Base-by-base conservation (phyloP, 1,140 invertebrate genomes). In the Lysiphlebus fabarum region DNA sequence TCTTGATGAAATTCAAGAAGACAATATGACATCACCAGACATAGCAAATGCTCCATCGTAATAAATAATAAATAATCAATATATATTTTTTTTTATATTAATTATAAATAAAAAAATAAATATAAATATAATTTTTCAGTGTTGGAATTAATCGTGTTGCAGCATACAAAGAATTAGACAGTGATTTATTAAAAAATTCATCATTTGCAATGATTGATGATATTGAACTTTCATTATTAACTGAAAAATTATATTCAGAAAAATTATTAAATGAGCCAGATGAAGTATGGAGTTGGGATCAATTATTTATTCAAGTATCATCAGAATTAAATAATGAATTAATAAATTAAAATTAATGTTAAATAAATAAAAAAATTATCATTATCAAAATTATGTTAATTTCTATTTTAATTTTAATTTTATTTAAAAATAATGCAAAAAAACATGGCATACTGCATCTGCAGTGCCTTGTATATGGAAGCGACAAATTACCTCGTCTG, bases 231-330 rank as follows among this genome's bases (percentile, higher is more conserved):
- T 83, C 84, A 7, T 69, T 86, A 51, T 68, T 88, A 1, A 82
- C 83, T 3, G 83, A 84, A 58, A 82, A 81, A 60, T 65, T 89
- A n/a, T 82, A 85, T 62, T 75, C 82, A 3, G 85, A 86, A 65
- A 77, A 82, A 63, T 72, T 80, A 12, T 70, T 85, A 1, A 78
- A 83, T 63, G 85, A 87, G 75, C 75, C 81, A 0, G 86, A 87
- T 63, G 81, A 82, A 58, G 70, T 82, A n/a, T 88, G 87, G 87
- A 85, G 82, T 47, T 88, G 87, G 86, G 86, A 89, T 64, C 77
- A 83, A 33, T 70, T 88, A 3, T 88, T 88, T 58, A 86, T 85
- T 3, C 85, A 88, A 66, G 81, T 89, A 14, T 81, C 85, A 6
- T 87, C 86, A 1, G 85, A 88, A 63, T 70, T 86, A 9, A 77